Evolutionary conservation across 2,797 vertebrate genomes (phyloP).

Genomic region (Phataginus tetradactyla): DNA sequence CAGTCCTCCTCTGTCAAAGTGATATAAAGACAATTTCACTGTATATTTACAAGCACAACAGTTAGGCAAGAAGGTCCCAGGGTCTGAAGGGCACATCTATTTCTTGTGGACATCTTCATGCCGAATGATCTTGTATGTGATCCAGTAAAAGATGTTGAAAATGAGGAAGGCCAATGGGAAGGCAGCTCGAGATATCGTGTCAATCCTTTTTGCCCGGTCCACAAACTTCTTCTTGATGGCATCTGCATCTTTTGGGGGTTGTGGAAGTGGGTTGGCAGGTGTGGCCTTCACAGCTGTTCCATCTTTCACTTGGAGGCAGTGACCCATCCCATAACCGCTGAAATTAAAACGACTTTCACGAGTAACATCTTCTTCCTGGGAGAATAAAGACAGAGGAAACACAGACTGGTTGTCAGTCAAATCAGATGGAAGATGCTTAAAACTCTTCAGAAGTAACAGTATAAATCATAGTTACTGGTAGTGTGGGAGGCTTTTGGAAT

Average conservation of each 20-base stretch:
- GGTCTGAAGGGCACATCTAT: constrained; percentile 83
- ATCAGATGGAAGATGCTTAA: constrained; percentile 55
- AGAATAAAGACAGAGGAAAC: constrained; percentile 74
- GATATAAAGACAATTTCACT: constrained; percentile 86
- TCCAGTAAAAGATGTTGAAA: constrained; percentile 99
- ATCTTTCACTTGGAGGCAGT: constrained; percentile 95
- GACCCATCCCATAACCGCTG: constrained; percentile 94
- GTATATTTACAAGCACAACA: constrained; percentile 88
- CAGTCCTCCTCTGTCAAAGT: constrained; percentile 80
- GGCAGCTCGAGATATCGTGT: constrained; percentile 97
- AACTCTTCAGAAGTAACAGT: constrained; percentile 59
- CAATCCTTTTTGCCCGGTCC: constrained; percentile 98
- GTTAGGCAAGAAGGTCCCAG: constrained; percentile 86
- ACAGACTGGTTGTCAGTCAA: constrained; percentile 55
- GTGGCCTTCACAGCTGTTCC: constrained; percentile 91
- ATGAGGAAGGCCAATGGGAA: constrained; percentile 98
- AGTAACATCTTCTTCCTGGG: constrained; percentile 93
- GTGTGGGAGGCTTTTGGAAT: constrained; percentile 52
- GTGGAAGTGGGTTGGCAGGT: constrained; percentile 86
- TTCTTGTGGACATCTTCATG: constrained; percentile 95
- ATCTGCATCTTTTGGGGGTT: constrained; percentile 92
- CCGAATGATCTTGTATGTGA: constrained; percentile 99
- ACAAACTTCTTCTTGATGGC: constrained; percentile 97
- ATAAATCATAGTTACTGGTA: constrained; percentile 66
- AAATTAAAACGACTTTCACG: constrained; percentile 96